Evolutionary conservation across 2,888 invertebrate species (phyloP).

Genomic region (Sminthurinus aureus): DNA sequence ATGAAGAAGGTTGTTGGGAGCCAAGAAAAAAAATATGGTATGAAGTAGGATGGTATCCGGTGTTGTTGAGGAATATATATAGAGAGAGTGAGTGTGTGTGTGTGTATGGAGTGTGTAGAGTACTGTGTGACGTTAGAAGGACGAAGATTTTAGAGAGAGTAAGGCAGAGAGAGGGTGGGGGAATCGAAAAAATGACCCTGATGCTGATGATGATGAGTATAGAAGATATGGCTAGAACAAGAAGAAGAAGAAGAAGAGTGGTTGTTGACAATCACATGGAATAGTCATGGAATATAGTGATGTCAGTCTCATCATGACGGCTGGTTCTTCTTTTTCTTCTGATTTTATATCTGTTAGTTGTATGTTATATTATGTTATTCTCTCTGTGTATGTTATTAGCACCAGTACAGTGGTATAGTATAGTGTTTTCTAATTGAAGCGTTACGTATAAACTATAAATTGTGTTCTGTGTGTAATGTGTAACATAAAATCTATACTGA

Average conservation of each 20-base stretch:
- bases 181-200: conserved; percentile 36
- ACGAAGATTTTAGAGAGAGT: conserved; percentile 35
- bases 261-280: conserved; percentile 33
- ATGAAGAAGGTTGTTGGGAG: conserved; percentile 6
- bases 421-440: too few species aligned
- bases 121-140: conserved; percentile 23
- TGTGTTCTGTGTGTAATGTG: too few species aligned
- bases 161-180: conserved; percentile 23
- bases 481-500: too few species aligned
- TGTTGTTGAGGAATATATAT: conserved; percentile 9
- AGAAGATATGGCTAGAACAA: neutral
- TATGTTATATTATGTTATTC: neutral
- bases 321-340: neutral
- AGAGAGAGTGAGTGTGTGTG: conserved; percentile 4
- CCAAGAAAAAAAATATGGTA: conserved; percentile 5
- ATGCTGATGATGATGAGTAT: neutral
- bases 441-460: too few species aligned
- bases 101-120: neutral
- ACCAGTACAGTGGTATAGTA: too few species aligned
- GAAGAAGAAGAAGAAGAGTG: conserved; percentile 11
- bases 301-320: conserved; percentile 8
- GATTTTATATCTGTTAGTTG: neutral
- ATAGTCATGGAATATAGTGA: conserved; percentile 16
- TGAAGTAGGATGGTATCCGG: conserved; percentile 17
- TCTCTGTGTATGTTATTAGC: neutral